Base-by-base conservation (phyloP, 1,140 invertebrate genomes). In the Anastrepha obliqua region DNA sequence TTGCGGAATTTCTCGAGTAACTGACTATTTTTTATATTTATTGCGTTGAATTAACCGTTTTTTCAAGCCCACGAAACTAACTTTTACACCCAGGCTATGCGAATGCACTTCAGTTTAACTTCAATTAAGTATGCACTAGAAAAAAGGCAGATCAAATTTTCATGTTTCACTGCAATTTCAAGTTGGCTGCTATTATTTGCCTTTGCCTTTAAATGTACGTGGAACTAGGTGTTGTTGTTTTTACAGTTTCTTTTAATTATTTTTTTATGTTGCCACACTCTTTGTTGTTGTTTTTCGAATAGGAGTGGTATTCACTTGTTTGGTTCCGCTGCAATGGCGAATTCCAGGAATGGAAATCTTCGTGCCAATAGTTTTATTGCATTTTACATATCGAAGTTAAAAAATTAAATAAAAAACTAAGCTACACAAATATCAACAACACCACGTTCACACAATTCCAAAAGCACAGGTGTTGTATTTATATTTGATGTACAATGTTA, bases 291-390 rank as follows among this genome's bases (percentile, higher is more conserved):
- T 29, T 81, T 15, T 51, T 55, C 5, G 3, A 29, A 29, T 6
- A 44, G 17, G 3, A 20, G 74, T 81, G 44, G 74, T 81, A 58
- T 81, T 81, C 74, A 81, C 47, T 81, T 81, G 74, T 81, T 81
- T 81, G 47, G 74, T 55, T 81, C 74, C 74, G 74, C 74, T 81
- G 74, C 47, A 81, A 81, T 81, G 74, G 47, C 74, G 74, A 55
- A 81, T 81, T 81, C 74, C 74, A 81, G 74, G 74, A 81, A 81
- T 81, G 74, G 29, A 81, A 81, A 81, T 81, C 74, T 81, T 81
- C 74, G 74, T 81, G 74, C 74, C 74, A 81, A 81, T 81, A 81
- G 74, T 81, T 81, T 81, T 81, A 81, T 81, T 81, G 74, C 74
- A 81, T 81, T 55, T 81, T 81, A 81, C 74, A 81, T 81, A 55